Evolutionary conservation across 2,888 invertebrate species (phyloP).

Genomic region (Xanthorhoe spadicearia): DNA sequence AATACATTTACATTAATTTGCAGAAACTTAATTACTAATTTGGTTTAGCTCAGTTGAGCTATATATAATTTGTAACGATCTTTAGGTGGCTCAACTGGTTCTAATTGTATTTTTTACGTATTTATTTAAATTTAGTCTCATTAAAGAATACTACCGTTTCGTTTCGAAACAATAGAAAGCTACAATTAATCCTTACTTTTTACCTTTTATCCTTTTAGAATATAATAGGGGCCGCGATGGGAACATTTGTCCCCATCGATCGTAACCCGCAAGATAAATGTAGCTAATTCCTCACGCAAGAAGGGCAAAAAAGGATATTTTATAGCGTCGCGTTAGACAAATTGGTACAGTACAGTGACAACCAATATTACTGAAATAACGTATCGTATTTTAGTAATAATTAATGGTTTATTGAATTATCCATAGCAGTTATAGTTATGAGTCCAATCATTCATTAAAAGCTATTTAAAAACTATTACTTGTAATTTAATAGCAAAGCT

Average conservation of each 20-base stretch:
- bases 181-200: neutral
- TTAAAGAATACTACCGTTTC: too few species aligned
- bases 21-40: too few species aligned
- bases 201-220: neutral
- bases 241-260: conserved; percentile 16
- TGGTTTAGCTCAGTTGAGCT: too few species aligned
- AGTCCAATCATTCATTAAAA: too few species aligned
- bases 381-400: neutral
- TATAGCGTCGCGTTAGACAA: conserved; percentile 17
- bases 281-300: conserved; percentile 20
- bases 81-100: too few species aligned
- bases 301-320: conserved; percentile 20
- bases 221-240: neutral
- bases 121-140: too few species aligned
- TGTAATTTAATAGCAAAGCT: neutral
- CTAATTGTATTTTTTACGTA: too few species aligned
- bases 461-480: too few species aligned
- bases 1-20: too few species aligned
- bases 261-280: conserved; percentile 22
- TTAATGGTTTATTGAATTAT: neutral
- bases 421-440: too few species aligned
- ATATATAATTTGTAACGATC: too few species aligned
- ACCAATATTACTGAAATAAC: conserved; percentile 8
- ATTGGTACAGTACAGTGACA: conserved; percentile 15
- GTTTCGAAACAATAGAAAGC: too few species aligned